phyloP scores from a whole-genome alignment of 2,113 vertebrate species.

The Anser brachyrhynchus region DNA sequence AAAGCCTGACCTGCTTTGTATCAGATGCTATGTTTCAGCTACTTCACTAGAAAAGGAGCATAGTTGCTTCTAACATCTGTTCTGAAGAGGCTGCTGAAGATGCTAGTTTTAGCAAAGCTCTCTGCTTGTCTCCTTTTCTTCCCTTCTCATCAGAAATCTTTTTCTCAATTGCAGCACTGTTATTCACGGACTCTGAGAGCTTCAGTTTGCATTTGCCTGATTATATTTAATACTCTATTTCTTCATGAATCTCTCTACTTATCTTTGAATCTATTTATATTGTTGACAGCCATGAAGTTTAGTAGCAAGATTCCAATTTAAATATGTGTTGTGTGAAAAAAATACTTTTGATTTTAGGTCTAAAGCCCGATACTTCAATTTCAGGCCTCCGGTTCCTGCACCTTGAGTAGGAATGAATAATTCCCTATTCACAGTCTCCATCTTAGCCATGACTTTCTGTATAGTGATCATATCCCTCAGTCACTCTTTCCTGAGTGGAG shows the following conservation, averaged over 20 bases:
- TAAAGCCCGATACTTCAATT: not conserved
- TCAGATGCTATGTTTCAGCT: not conserved
- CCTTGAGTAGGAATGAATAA: not conserved
- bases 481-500: not conserved
- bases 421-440: not conserved
- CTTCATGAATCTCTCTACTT: not conserved
- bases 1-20: constrained; percentile 12
- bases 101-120: not conserved
- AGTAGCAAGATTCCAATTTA: not conserved
- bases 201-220: not conserved
- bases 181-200: not conserved
- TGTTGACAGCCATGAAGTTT: not conserved
- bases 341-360: not conserved
- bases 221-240: not conserved
- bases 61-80: not conserved
- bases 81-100: not conserved
- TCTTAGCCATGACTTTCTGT: not conserved
- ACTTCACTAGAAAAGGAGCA: not conserved
- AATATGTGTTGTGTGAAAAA: not conserved
- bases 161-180: not conserved
- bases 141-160: not conserved
- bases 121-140: not conserved
- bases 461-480: not conserved
- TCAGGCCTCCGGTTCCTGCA: not conserved
- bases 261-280: not conserved